A percentile compares a stretch with the other conserved stretches of the same genome.
Conservation (phyloP, 2,888 invertebrate genomes). For the Leptopterna dolabrata region DNA sequence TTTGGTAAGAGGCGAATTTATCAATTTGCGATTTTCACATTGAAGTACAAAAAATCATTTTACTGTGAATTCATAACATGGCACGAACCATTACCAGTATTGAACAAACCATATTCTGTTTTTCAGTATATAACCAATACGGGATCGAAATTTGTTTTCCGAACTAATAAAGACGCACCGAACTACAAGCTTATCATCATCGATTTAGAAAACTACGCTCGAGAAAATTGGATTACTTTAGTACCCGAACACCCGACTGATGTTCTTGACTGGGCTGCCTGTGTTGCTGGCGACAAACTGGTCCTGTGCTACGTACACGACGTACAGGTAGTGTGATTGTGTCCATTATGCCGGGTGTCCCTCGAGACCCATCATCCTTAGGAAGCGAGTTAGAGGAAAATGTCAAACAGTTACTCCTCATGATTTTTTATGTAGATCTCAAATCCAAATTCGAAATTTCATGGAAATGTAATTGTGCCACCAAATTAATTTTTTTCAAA, state of each 20-base stretch:
- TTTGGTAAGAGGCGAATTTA: conserved; percentile 73
- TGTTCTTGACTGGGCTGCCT: conserved; percentile 89
- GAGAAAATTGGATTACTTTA: conserved; percentile 85
- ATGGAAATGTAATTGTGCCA: no score
- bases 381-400: no score
- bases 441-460: no score
- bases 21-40: no score
- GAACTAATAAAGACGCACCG: conserved; percentile 93
- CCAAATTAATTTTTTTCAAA: no score
- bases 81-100: no score
- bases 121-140: conserved; percentile 90
- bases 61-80: neutral
- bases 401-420: no score
- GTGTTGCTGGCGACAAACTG: conserved; percentile 87
- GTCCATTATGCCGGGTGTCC: neutral
- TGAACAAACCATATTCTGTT: conserved; percentile 33
- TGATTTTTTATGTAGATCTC: no score
- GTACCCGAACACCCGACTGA: conserved; percentile 86
- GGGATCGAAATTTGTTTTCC: conserved; percentile 78
- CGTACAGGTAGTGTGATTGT: conserved; percentile 77
- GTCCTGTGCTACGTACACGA: conserved; percentile 91
- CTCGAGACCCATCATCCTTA: no score
- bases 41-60: neutral
- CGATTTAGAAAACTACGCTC: conserved; percentile 77
- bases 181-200: conserved; percentile 90